phyloP scores from a whole-genome alignment of 2,797 vertebrate genomes.

The Helarctos malayanus region DNA sequence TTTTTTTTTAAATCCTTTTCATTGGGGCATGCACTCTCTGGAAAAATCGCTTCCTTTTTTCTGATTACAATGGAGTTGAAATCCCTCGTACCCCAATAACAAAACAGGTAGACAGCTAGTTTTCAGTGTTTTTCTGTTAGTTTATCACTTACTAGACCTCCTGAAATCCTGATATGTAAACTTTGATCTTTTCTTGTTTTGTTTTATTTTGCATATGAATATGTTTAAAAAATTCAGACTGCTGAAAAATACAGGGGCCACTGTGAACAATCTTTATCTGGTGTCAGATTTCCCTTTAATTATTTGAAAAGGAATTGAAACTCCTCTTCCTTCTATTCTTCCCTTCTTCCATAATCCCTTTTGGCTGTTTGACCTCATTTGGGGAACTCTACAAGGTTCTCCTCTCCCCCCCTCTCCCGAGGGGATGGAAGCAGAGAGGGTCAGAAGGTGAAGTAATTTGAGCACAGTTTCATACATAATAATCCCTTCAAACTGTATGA shows the following conservation, averaged over 20 bases:
- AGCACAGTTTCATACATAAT: background rate
- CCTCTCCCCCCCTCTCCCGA: background rate
- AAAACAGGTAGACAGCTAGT: background rate
- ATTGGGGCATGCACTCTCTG: background rate
- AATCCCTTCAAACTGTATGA: background rate
- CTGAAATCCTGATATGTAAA: background rate
- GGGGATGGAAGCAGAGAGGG: background rate
- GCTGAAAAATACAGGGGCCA: background rate
- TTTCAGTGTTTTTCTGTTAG: background rate
- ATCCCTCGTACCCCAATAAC: background rate
- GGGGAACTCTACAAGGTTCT: background rate
- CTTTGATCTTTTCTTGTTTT: background rate
- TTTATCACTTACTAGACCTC: background rate
- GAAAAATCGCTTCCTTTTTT: background rate
- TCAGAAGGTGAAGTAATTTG: background rate
- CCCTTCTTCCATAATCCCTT: background rate
- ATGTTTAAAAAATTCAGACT: background rate
- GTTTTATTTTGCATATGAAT: constrained; percentile 6
- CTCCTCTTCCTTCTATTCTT: background rate
- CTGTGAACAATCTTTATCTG: background rate
- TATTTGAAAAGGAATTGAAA: background rate
- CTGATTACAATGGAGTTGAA: background rate
- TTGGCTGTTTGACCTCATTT: background rate
- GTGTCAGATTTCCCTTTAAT: constrained; percentile 30
- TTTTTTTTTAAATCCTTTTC: background rate